Conservation (phyloP, 2,797 vertebrate genomes). For the Argya squamiceps region DNA sequence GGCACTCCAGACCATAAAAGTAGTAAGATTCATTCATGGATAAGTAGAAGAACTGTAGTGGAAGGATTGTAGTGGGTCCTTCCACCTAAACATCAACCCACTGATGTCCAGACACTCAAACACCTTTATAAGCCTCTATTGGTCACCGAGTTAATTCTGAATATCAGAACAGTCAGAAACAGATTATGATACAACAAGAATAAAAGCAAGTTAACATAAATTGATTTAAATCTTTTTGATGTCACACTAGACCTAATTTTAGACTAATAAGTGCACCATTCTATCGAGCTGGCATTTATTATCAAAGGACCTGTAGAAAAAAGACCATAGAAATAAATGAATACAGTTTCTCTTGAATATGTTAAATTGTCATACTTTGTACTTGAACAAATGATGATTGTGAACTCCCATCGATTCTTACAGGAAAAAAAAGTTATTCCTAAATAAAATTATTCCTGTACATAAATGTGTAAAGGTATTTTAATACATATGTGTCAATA, state of each 20-base stretch:
- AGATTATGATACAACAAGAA: neutral
- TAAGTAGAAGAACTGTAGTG: neutral
- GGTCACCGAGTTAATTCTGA: neutral
- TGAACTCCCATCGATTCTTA: neutral
- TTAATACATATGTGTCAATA: neutral
- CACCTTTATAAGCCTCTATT: neutral
- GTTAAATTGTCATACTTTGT: neutral
- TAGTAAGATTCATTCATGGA: neutral
- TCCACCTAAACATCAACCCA: neutral
- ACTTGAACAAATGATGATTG: accelerated
- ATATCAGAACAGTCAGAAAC: neutral
- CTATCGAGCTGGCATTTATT: neutral
- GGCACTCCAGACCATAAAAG: neutral
- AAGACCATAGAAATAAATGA: neutral
- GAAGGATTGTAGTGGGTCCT: neutral
- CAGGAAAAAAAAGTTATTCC: neutral
- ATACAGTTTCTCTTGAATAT: neutral
- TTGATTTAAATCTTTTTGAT: neutral
- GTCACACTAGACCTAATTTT: neutral
- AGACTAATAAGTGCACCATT: neutral
- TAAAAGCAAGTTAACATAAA: neutral
- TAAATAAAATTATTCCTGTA: neutral
- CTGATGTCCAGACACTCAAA: neutral
- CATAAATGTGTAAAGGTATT: neutral
- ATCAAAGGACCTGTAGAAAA: neutral